Evolutionary conservation across 2,888 invertebrate genomes (phyloP).

Genomic region (Steromphala cineraria): DNA sequence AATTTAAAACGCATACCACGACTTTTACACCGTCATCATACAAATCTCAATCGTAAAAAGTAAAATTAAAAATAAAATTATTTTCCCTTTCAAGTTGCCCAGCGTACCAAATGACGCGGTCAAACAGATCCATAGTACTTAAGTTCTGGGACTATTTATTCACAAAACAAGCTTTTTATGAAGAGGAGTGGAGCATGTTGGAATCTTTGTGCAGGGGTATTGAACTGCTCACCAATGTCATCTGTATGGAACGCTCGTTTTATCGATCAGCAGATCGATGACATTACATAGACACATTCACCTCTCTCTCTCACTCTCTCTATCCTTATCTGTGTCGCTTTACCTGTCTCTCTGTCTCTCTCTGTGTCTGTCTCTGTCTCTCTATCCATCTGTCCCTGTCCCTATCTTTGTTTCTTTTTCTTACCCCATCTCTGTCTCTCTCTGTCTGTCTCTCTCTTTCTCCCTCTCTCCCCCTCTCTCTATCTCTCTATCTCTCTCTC

Average conservation of each 20-base stretch:
- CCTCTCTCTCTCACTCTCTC: background rate
- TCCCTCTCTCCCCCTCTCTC: no score
- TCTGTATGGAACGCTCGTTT: background rate
- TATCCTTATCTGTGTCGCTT: slow-evolving; percentile 1
- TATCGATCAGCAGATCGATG: no score
- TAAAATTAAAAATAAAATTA: no score
- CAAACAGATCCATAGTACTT: no score
- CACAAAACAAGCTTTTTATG: background rate
- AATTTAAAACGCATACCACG: no score
- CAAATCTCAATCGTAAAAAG: no score
- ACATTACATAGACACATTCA: no score
- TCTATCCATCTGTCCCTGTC: slow-evolving; percentile 2
- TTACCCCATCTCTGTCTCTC: slow-evolving; percentile 15
- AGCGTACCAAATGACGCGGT: no score
- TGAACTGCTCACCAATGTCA: background rate
- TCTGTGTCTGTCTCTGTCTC: slow-evolving; percentile 19
- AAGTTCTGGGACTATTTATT: no score
- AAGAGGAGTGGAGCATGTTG: background rate
- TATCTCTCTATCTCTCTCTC: slow-evolving; percentile 13
- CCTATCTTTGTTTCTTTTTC: slow-evolving; percentile 14
- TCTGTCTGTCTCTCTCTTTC: background rate
- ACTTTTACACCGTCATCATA: no score
- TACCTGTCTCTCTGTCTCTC: slow-evolving; percentile 19
- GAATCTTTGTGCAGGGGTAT: background rate
- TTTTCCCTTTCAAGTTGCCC: no score